These are phyloP conservation scores for Tylochromis polylepis DNA, from an alignment of 2,113 vertebrate genomes.

Conservation along the genomic window DNA sequence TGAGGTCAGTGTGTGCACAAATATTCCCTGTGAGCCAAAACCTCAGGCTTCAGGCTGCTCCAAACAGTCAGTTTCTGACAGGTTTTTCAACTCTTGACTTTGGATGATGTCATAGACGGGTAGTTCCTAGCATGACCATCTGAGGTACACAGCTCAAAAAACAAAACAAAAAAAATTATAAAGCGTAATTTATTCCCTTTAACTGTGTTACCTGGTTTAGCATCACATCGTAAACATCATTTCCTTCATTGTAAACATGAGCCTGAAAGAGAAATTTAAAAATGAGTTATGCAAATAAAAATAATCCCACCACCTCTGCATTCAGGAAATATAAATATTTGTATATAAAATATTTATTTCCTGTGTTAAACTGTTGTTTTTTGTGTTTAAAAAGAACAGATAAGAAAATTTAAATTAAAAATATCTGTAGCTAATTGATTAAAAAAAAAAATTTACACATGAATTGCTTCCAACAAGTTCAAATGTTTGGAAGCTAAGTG, in stretches of 20 bases:
- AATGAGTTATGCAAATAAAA: background rate
- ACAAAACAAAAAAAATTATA: background rate
- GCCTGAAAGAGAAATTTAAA: conserved; percentile 64
- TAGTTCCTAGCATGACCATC: background rate
- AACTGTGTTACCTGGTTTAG: conserved; percentile 77
- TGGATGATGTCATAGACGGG: background rate
- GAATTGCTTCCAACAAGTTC: background rate
- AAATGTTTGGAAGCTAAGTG: background rate
- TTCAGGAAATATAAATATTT: background rate
- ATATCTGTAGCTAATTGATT: background rate
- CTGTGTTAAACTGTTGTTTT: background rate
- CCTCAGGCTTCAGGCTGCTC: background rate
- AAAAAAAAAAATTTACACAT: background rate
- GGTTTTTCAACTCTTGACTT: background rate
- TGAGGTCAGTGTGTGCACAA: background rate
- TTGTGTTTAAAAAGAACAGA: background rate
- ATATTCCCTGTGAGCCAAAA: background rate
- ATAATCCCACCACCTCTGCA: background rate
- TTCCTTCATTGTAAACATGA: conserved; percentile 81
- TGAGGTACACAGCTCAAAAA: background rate
- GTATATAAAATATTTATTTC: background rate
- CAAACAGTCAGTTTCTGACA: background rate
- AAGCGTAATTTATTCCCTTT: background rate
- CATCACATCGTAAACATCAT: conserved; percentile 83
- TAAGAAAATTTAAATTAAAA: no score